These are phyloP conservation scores for Caranx melampygus DNA, from an alignment of 2,113 vertebrate genomes.

Conservation along the genomic window DNA sequence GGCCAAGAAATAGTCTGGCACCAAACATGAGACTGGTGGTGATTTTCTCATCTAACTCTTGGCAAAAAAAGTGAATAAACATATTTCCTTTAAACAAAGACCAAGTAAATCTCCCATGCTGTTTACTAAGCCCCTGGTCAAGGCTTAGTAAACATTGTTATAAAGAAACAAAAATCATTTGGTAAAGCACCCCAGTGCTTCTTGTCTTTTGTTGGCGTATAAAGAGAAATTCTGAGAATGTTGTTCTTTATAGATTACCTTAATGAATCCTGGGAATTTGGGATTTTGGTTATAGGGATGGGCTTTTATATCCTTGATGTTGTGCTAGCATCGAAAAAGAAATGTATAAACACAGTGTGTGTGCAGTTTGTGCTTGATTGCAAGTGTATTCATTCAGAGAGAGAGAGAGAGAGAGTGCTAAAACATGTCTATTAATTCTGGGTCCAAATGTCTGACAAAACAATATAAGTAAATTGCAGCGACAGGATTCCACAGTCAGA, in stretches of 20 bases:
- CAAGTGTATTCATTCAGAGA: background rate
- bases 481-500: too few relatives aligned
- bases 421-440: background rate
- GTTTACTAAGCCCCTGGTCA: conserved; percentile 2
- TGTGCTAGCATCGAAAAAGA: background rate
- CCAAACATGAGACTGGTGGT: too few relatives aligned
- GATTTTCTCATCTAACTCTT: too few relatives aligned
- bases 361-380: background rate
- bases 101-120: too few relatives aligned
- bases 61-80: too few relatives aligned
- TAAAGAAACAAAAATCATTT: conserved; percentile 17
- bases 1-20: too few relatives aligned
- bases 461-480: too few relatives aligned
- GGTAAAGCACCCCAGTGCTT: background rate
- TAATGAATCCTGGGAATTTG: conserved; percentile 17
- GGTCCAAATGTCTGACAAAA: background rate
- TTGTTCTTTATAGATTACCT: background rate
- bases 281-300: conserved; percentile 7
- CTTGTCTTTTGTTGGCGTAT: conserved; percentile 16
- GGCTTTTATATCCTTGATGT: conserved; percentile 9
- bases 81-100: too few relatives aligned
- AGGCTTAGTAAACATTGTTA: conserved; percentile 16
- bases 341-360: background rate
- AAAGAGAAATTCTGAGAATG: background rate
- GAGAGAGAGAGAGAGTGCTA: background rate